Evolutionary conservation across 1,140 invertebrate genomes (phyloP).

Genomic region (Gyrodactylus bullatarudis): DNA sequence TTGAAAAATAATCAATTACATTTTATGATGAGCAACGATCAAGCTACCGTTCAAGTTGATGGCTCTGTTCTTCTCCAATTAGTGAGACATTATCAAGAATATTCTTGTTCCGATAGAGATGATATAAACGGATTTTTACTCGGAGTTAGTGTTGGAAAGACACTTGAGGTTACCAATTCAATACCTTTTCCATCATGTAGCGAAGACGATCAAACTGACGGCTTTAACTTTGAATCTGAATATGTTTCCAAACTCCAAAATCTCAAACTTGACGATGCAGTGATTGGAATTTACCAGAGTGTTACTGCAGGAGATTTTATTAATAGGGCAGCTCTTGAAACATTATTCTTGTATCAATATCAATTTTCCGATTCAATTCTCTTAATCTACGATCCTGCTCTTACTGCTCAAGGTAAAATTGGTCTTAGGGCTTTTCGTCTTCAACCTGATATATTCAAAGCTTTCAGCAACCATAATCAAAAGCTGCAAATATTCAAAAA

Average conservation of each 20-base stretch:
- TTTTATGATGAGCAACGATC: background rate
- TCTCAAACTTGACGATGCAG: background rate
- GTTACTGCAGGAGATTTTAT: background rate
- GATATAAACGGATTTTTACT: background rate
- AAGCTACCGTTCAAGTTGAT: background rate
- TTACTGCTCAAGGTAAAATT: background rate
- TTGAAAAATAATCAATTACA: background rate
- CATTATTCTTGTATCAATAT: background rate
- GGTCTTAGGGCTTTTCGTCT: background rate
- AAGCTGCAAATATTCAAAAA: background rate
- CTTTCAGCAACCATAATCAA: background rate
- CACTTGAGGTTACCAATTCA: background rate
- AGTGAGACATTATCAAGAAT: background rate
- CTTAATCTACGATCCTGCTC: background rate
- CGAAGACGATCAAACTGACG: background rate
- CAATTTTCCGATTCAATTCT: background rate
- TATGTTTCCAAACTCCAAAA: background rate
- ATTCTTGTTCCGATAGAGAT: background rate
- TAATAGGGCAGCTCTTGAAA: background rate
- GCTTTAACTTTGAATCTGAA: background rate
- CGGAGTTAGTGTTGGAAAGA: background rate
- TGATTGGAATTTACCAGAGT: background rate
- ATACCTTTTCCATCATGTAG: background rate
- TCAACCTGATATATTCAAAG: background rate
- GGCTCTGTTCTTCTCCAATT: background rate